These are phyloP conservation scores for Leucoraja erinaceus DNA, from an alignment of 2,113 vertebrate species.

Conservation along the genomic window DNA sequence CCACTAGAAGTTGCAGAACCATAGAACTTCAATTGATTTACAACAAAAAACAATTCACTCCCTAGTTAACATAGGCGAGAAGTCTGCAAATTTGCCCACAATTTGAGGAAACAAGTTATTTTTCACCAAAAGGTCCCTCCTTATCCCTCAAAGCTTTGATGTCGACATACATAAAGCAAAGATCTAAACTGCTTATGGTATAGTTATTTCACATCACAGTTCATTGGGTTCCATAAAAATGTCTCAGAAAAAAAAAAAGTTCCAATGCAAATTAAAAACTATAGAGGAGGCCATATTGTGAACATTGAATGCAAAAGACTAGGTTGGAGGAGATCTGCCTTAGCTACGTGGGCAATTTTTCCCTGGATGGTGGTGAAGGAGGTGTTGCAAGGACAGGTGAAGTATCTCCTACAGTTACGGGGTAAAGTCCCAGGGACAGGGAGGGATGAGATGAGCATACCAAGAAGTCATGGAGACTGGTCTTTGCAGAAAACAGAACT, in stretches of 20 bases:
- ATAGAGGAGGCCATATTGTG: too few relatives aligned
- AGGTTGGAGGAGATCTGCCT: too few relatives aligned
- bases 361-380: too few relatives aligned
- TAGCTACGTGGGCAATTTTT: too few relatives aligned
- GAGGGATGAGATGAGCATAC: too few relatives aligned
- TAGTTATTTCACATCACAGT: neutral
- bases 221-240: neutral
- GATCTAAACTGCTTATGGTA: neutral
- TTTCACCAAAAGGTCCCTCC: neutral
- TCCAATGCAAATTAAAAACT: too few relatives aligned
- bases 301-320: too few relatives aligned
- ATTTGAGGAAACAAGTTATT: neutral
- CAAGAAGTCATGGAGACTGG: too few relatives aligned
- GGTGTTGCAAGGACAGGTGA: too few relatives aligned
- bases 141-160: neutral
- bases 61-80: neutral
- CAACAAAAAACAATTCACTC: neutral
- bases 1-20: neutral
- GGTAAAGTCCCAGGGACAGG: too few relatives aligned
- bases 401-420: too few relatives aligned
- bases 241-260: neutral
- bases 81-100: neutral
- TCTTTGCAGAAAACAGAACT: too few relatives aligned
- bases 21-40: neutral
- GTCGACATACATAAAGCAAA: neutral